Conservation (phyloP, 2,797 vertebrate species). For the Garrulus glandarius region DNA sequence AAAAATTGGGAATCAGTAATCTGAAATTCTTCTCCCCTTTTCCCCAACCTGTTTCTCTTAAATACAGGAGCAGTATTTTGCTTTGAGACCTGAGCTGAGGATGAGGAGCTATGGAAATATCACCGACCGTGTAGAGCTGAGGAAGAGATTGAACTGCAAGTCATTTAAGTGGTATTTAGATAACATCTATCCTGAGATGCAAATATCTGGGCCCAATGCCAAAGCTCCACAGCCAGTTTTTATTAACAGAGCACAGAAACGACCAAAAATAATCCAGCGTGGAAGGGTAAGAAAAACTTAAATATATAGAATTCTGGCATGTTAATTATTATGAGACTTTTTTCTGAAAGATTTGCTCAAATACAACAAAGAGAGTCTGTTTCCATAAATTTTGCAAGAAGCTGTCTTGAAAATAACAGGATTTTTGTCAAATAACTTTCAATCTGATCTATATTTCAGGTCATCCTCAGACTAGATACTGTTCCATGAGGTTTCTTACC, state of each 20-base stretch:
- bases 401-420: background rate
- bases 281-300: conserved; percentile 84
- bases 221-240: conserved; percentile 85
- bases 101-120: conserved; percentile 86
- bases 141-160: conserved; percentile 84
- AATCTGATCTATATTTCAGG: background rate
- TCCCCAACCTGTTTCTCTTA: background rate
- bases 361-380: background rate
- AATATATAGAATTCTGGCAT: background rate
- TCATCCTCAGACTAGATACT: background rate
- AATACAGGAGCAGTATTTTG: conserved; percentile 90
- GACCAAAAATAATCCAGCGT: conserved; percentile 87
- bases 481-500: background rate
- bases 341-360: background rate
- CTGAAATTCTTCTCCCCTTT: background rate
- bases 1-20: background rate
- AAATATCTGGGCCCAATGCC: conserved; percentile 81
- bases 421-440: background rate
- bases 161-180: conserved; percentile 95
- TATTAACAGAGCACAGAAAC: conserved; percentile 84
- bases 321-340: background rate
- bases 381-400: background rate
- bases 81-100: conserved; percentile 88
- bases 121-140: conserved; percentile 83
- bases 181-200: conserved; percentile 94